Evolutionary conservation across 2,888 invertebrate genomes (phyloP), one percentile per base, ranked within the genome.

Genomic region (Phaonia tiefii): DNA sequence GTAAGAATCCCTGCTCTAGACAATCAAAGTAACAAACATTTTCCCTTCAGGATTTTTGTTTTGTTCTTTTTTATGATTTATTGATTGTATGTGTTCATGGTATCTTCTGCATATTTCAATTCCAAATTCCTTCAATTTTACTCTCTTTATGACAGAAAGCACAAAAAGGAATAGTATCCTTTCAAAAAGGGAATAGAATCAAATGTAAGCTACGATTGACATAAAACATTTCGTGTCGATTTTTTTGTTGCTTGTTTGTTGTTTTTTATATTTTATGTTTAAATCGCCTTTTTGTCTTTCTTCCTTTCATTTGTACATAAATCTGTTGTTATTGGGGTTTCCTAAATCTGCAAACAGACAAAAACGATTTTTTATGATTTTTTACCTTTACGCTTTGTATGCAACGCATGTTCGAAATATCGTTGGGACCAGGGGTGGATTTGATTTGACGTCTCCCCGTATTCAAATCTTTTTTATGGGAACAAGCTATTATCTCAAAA

Each of bases 1-100:
- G n/a, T n/a, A n/a, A n/a, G n/a, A n/a, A n/a, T n/a, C n/a, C n/a
- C n/a, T 51, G 22, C n/a, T 49, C n/a, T 25, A 79, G 75, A 72
- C 80, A 72, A 80, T 73, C 60, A 80, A 75, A 46, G 49, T 17
- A 67, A 60, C 60, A 71, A 75, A 75, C 51, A 75, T 76, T 79
- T 31, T 37, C 66, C 31, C 73, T 79, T 66, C 63, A 56, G 31
- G 49, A 69, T 78, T 79, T 78, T 5, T 31, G 31, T 31, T 72
- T 58, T 37, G 58, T 56, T 17, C 54, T 74, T 67, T 69, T 69
- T 73, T 69, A 73, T 75, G 76, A 76, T 76, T 76, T 80, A 73
- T 76, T 76, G 72, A 73, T 56, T 46, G 60, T 39, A 15, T 74
- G 37, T 66, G 17, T 37, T 67, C 17, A 39, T 39, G n/a, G 31